Conservation (phyloP, 2,888 invertebrate genomes). For the Idaea straminata region DNA sequence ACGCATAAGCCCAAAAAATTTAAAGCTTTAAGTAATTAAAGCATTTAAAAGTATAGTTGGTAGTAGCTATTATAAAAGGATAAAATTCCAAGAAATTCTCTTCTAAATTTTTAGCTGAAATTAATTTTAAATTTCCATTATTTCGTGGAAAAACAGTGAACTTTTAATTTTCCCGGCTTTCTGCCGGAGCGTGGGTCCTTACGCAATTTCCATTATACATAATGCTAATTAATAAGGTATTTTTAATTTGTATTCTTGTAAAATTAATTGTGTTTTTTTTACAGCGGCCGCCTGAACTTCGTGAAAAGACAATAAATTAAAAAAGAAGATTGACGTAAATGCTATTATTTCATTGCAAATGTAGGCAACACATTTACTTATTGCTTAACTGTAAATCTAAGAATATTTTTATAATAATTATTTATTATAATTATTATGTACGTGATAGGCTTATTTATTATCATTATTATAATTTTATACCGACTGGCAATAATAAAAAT, state of each 20-base stretch:
- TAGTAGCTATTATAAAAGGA: neutral
- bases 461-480: slow-evolving; percentile 21
- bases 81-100: neutral
- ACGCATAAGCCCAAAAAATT: too few species aligned
- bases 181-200: neutral
- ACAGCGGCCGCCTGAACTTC: slow-evolving; percentile 51
- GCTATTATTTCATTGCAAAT: slow-evolving; percentile 10
- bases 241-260: neutral
- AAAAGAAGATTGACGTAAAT: slow-evolving; percentile 11
- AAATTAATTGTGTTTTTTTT: slow-evolving; percentile 22
- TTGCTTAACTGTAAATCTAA: slow-evolving; percentile 12
- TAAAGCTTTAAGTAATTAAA: too few species aligned
- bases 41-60: too few species aligned
- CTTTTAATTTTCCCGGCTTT: neutral
- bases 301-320: slow-evolving; percentile 12
- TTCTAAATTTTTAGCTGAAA: neutral
- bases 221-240: neutral
- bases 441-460: slow-evolving; percentile 19
- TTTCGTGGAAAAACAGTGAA: neutral
- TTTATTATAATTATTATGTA: slow-evolving; percentile 18
- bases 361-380: slow-evolving; percentile 1
- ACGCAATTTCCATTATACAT: neutral
- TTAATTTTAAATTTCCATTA: neutral
- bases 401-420: slow-evolving; percentile 26
- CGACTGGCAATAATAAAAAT: slow-evolving; percentile 12